phyloP scores from a whole-genome alignment of 53 echinoderm and acorn worm genomes.

The Crossaster papposus region DNA sequence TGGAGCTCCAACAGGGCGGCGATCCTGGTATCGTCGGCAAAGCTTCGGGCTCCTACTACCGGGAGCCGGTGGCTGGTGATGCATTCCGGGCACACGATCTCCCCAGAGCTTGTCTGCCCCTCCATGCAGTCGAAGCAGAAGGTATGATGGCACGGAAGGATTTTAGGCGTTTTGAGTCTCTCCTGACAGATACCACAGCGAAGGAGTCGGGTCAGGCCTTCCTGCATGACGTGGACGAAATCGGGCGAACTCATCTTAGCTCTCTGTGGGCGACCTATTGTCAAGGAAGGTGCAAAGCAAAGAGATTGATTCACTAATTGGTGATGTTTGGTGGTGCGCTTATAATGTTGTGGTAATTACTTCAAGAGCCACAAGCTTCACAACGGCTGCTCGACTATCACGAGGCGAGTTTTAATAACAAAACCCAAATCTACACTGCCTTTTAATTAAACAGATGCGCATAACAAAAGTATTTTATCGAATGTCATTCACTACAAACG shows the following conservation, averaged over 20 bases:
- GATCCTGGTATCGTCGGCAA: slow-evolving; percentile 42
- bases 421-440: too few relatives aligned
- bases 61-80: slow-evolving; percentile 50
- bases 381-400: too few relatives aligned
- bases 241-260: slow-evolving; percentile 43
- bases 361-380: too few relatives aligned
- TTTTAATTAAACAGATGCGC: too few relatives aligned
- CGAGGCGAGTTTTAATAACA: too few relatives aligned
- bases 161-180: slow-evolving; percentile 26
- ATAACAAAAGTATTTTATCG: not conserved
- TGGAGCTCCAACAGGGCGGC: slow-evolving; percentile 40
- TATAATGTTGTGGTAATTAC: too few relatives aligned
- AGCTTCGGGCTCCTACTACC: not conserved
- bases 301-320: not conserved
- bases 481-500: not conserved
- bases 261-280: not conserved
- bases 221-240: slow-evolving; percentile 24
- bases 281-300: not conserved
- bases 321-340: too few relatives aligned
- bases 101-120: slow-evolving; percentile 53
- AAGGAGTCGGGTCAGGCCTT: slow-evolving; percentile 30
- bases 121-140: slow-evolving; percentile 55
- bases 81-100: slow-evolving; percentile 64
- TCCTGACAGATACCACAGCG: slow-evolving; percentile 57
- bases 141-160: slow-evolving; percentile 58